Conservation (phyloP, 2,113 vertebrate species). For the Gallinago paraguaiae region DNA sequence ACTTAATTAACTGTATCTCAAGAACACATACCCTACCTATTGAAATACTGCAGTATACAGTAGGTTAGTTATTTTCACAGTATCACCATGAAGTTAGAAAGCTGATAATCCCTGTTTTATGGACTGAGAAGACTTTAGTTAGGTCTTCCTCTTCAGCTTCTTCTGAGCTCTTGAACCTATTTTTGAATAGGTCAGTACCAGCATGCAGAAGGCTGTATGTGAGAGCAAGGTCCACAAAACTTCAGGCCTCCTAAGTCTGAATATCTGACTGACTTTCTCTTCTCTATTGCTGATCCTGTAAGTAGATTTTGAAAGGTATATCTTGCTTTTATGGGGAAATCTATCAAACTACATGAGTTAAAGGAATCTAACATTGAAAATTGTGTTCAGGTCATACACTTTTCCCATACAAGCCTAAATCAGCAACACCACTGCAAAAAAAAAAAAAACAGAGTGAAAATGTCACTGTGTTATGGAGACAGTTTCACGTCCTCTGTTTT, state of each 20-base stretch:
- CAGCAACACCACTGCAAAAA: not conserved
- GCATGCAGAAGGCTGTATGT: not conserved
- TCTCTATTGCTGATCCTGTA: not conserved
- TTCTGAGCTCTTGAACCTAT: not conserved
- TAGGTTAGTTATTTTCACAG: not conserved
- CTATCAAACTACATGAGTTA: fast-evolving
- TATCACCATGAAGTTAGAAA: not conserved
- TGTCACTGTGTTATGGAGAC: not conserved
- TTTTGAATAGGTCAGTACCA: not conserved
- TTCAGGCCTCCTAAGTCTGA: not conserved
- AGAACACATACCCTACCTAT: not conserved
- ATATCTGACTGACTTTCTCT: not conserved
- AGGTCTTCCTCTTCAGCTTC: not conserved
- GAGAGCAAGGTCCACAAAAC: not conserved
- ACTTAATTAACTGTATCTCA: not conserved
- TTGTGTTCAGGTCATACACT: not conserved
- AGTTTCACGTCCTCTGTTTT: not conserved
- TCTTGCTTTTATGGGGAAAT: not conserved
- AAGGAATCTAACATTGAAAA: not conserved
- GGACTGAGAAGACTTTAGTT: not conserved
- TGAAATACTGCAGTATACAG: not conserved
- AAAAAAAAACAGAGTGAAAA: not conserved
- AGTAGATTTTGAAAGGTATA: not conserved
- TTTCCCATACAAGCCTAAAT: not conserved
- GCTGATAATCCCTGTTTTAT: not conserved